phyloP scores from a whole-genome alignment of 2,797 vertebrate genomes.

The Sebastes matsubarae region DNA sequence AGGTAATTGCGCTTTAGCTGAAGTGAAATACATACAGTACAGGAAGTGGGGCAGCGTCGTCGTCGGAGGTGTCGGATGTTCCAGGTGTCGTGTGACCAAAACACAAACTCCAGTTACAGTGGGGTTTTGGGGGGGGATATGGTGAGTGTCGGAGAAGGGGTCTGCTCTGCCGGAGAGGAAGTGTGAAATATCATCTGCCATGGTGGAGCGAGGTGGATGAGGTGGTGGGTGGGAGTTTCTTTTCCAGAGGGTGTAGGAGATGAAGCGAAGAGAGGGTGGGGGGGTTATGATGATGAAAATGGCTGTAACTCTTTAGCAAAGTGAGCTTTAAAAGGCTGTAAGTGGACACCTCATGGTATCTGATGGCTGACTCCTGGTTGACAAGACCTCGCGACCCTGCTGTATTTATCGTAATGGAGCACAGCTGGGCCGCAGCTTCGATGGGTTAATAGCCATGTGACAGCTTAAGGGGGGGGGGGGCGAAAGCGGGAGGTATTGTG shows the following conservation, averaged over 20 bases:
- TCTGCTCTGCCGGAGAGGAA: slow-evolving; percentile 32
- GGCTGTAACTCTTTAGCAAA: slow-evolving; percentile 66
- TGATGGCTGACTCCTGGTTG: slow-evolving; percentile 62
- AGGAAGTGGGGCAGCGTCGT: neutral
- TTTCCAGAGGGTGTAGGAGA: slow-evolving; percentile 21
- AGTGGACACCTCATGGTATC: slow-evolving; percentile 66
- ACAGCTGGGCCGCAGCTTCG: slow-evolving; percentile 72
- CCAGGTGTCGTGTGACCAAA: slow-evolving; percentile 35
- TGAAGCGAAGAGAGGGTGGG: neutral
- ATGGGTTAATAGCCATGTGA: slow-evolving; percentile 77
- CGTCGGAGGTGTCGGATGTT: slow-evolving; percentile 45
- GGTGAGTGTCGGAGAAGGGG: slow-evolving; percentile 6
- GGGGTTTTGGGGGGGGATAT: neutral
- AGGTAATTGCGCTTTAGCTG: slow-evolving; percentile 9
- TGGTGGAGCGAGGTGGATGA: slow-evolving; percentile 26
- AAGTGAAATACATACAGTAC: neutral
- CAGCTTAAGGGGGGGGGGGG: slow-evolving; percentile 27
- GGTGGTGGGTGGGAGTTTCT: slow-evolving; percentile 49
- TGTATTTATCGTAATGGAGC: slow-evolving; percentile 76
- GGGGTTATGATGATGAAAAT: slow-evolving; percentile 60
- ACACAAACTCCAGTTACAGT: slow-evolving; percentile 46
- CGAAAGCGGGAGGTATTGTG: neutral
- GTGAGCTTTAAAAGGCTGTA: slow-evolving; percentile 71
- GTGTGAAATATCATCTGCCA: slow-evolving; percentile 74
- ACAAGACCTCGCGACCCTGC: slow-evolving; percentile 54